phyloP scores from a whole-genome alignment of 2,888 invertebrate genomes.

The Stratiomys singularior region DNA sequence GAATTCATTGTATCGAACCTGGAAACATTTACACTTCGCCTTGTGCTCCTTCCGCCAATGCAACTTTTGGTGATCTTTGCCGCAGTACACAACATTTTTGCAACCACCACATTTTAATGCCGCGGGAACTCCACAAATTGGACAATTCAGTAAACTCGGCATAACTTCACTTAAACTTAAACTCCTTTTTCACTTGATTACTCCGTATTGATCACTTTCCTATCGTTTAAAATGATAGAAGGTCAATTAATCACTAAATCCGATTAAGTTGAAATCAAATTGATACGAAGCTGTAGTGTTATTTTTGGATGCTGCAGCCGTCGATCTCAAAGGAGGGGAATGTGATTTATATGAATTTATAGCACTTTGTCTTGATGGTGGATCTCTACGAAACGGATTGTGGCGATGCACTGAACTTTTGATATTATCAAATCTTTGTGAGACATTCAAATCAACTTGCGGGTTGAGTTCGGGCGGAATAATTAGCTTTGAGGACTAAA shows the following conservation, averaged over 20 bases:
- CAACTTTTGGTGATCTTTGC: conserved; percentile 75
- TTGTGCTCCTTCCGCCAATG: conserved; percentile 79
- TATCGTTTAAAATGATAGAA: not conserved
- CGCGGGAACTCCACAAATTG: conserved; percentile 72
- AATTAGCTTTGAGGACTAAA: conserved; percentile 17
- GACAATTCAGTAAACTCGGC: conserved; percentile 65
- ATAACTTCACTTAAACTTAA: not conserved
- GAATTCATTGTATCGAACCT: no score
- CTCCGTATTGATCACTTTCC: not conserved
- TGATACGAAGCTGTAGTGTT: no score
- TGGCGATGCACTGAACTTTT: conserved; percentile 10
- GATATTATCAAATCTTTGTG: conserved; percentile 24
- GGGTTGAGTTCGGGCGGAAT: not conserved
- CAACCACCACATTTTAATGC: conserved; percentile 76
- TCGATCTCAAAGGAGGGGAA: no score
- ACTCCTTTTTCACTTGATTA: not conserved
- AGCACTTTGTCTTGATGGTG: no score
- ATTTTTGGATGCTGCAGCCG: no score
- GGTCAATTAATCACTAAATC: no score
- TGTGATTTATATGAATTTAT: no score
- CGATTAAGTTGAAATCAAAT: no score
- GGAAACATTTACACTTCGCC: conserved; percentile 69
- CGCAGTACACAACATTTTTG: conserved; percentile 75
- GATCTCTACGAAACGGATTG: not conserved
- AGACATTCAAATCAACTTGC: not conserved